A percentile compares a stretch with the other conserved stretches of the same genome.
phyloP scores from a whole-genome alignment of 2,113 vertebrate genomes.

The Poeciliopsis occidentalis region DNA sequence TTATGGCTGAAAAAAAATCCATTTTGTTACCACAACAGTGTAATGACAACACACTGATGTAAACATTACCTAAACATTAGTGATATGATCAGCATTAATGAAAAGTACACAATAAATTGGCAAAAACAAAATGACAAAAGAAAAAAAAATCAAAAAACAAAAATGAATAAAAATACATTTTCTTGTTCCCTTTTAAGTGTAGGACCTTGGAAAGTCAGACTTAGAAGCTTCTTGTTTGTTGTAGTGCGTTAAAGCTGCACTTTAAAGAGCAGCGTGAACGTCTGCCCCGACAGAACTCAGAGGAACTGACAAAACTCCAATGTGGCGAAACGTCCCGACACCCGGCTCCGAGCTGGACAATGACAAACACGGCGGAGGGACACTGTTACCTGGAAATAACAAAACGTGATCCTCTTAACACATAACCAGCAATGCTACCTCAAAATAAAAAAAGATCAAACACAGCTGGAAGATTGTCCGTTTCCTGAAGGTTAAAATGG shows the following conservation, averaged over 20 bases:
- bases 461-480: too few species aligned
- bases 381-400: conserved; percentile 40
- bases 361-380: conserved; percentile 35
- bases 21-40: too few species aligned
- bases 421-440: conserved; percentile 85
- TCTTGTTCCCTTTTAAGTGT: conserved; percentile 4
- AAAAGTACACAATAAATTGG: too few species aligned
- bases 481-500: too few species aligned
- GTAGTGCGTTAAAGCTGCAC: background rate
- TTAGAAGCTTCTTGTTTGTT: background rate
- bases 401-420: conserved; percentile 74
- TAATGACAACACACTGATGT: too few species aligned
- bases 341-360: background rate
- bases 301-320: background rate
- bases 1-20: too few species aligned
- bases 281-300: background rate
- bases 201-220: conserved; percentile 1
- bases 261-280: background rate
- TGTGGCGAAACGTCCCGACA: background rate
- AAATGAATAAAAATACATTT: background rate
- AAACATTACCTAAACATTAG: too few species aligned
- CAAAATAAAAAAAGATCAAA: too few species aligned
- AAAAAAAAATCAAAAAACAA: too few species aligned
- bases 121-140: too few species aligned
- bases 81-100: too few species aligned